Evolutionary conservation across 2,113 vertebrate genomes (phyloP).

Genomic region (human): GRCh38 chr6:93254001-93254500

Average conservation of each 20-base stretch:
- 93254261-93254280: not conserved
- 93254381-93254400: not conserved
- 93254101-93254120: not conserved
- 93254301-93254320: not conserved
- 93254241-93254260: conserved; percentile 13
- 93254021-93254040: not conserved
- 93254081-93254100: not conserved
- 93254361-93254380: not conserved
- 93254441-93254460: not conserved
- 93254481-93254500: not conserved
- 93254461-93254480: conserved; percentile 38
- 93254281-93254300: not conserved
- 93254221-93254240: not conserved
- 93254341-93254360: not conserved
- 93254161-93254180: not conserved
- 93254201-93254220: not conserved
- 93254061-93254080: not conserved
- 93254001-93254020: not conserved
- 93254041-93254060: not conserved
- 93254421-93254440: not conserved
- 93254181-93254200: conserved; percentile 13
- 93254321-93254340: not conserved
- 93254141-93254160: not conserved
- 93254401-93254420: not conserved
- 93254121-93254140: not conserved